phyloP scores from a whole-genome alignment of 1,140 invertebrate species.

The Caenorhabditis remanei region DNA sequence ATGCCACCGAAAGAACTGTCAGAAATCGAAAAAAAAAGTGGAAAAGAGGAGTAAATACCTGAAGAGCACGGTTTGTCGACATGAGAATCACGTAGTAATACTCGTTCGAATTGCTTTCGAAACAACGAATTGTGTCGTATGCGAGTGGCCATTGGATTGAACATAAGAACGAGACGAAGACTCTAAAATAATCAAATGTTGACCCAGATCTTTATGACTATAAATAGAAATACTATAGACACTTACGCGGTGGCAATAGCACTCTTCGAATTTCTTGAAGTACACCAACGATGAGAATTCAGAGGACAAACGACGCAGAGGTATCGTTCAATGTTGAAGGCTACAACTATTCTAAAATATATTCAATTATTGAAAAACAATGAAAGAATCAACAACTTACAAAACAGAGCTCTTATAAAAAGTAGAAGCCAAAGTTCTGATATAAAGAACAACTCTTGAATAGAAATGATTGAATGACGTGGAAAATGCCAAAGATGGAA shows the following conservation, averaged over 20 bases:
- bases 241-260: conserved; percentile 67
- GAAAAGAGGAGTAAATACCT: conserved; percentile 52
- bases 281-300: conserved; percentile 74
- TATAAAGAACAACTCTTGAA: conserved; percentile 72
- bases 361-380: not conserved
- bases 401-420: conserved; percentile 77
- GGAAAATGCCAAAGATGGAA: conserved; percentile 66
- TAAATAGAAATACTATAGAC: conserved; percentile 18
- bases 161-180: conserved; percentile 72
- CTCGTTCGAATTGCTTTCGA: conserved; percentile 58
- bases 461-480: conserved; percentile 71
- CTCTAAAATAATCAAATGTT: conserved; percentile 58
- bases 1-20: conserved; percentile 4
- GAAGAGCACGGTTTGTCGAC: conserved; percentile 51
- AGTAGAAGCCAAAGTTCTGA: conserved; percentile 75
- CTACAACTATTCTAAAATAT: conserved; percentile 74
- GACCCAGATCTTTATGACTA: conserved; percentile 25
- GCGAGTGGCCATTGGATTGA: conserved; percentile 76
- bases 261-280: conserved; percentile 66
- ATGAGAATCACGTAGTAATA: conserved; percentile 60
- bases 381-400: conserved; percentile 63
- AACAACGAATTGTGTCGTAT: conserved; percentile 67
- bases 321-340: conserved; percentile 77
- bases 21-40: not conserved
- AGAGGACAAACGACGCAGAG: conserved; percentile 76